Base-by-base conservation (phyloP, 2,888 invertebrate genomes). In the Timema podura region DNA sequence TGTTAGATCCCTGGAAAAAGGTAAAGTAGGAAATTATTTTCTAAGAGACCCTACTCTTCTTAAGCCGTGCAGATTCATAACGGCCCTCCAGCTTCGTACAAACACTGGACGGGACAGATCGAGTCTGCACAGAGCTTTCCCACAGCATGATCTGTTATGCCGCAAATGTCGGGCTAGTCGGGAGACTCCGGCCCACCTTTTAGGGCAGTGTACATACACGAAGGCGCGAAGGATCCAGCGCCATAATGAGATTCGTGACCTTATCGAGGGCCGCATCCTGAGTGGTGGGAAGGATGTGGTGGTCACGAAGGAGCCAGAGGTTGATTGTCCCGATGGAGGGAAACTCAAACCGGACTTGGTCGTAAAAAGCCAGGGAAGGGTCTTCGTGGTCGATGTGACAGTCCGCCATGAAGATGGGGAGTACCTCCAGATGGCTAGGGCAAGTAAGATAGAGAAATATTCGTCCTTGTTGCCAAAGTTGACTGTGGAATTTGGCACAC, bases 111-210 rank as follows among this genome's bases (percentile, higher is more conserved):
- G 74, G 7, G 73, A 75, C 51, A 73, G 74, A 30, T 30, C 59
- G 10, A 47, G 13, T 1, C 54, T 67, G 7, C 0, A 16, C 10
- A 0, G 51, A 1, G 51, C 51, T 64, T 30, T 10, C 57, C 47
- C 46, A 11, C 48, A 68, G 48, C 8, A 0, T 13, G 65, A 65
- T 11, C 16, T 71, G 48, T 47, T 44, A 11, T 79, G 79, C 71
- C 66, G 79, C 3, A 30, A 30, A 30, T 30, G 30, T 30, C 1
- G 30, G 30, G 30, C 30, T 3, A 30, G 30, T 30, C 68, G 68
- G 5, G 79, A 80, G 75, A 80, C 79, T 30, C 76, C 77, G 54
- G 77, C 73, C 0, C 78, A 79, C 70, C 75, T 79, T 7, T 70
- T 79, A 13, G 79, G 78, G 7, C 46, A 49, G 15, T 73, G 73